A percentile compares a stretch with the other conserved stretches of the same genome.
These are phyloP conservation scores for Oreochromis niloticus DNA, from an alignment of 2,113 vertebrate species.

Conservation along the genomic window DNA sequence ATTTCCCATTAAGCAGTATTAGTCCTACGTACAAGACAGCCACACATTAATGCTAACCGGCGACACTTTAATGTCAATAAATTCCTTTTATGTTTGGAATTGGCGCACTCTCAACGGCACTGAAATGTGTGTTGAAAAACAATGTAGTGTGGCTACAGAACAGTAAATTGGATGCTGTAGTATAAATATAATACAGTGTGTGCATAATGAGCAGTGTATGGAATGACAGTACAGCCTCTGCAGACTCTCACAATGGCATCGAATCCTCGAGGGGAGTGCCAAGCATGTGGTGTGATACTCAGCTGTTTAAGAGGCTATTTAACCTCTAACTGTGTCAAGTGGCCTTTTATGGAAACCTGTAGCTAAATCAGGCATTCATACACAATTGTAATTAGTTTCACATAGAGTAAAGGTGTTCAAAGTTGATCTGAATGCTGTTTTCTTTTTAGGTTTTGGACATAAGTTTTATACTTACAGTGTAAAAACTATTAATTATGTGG, in stretches of 20 bases:
- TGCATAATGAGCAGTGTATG: slow-evolving; percentile 27
- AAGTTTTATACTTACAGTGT: not conserved
- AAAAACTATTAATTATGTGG: not conserved
- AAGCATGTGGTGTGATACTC: slow-evolving; percentile 35
- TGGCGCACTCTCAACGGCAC: not conserved
- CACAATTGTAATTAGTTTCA: not conserved
- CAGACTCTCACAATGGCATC: slow-evolving; percentile 13
- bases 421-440: not conserved
- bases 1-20: slow-evolving; percentile 4
- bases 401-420: not conserved
- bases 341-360: slow-evolving; percentile 27
- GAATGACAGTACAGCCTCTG: not conserved
- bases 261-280: slow-evolving; percentile 22
- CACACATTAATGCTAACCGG: not conserved
- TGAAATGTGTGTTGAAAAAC: not conserved
- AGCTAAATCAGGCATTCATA: not conserved
- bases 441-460: not conserved
- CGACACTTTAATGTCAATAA: not conserved
- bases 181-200: slow-evolving; percentile 19
- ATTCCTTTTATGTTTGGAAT: not conserved
- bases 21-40: not conserved
- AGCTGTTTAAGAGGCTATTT: slow-evolving; percentile 59
- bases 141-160: not conserved
- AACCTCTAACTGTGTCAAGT: slow-evolving; percentile 54
- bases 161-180: slow-evolving; percentile 23